Percentiles rank a stretch among this genome's conserved stretches.
Conservation (phyloP, 2,888 invertebrate genomes). For the Colletes collaris region DNA sequence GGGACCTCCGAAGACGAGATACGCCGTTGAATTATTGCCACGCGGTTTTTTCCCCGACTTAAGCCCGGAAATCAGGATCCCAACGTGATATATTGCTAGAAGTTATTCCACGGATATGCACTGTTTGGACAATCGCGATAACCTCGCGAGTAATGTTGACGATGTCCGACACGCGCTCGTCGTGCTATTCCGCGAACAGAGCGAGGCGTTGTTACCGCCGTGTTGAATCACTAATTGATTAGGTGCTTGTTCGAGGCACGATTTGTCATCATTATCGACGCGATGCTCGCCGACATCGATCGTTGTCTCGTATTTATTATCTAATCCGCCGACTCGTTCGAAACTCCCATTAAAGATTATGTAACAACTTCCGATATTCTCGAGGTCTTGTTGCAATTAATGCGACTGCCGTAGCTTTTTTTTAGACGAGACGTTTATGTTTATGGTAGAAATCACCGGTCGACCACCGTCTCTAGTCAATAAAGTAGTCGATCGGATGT, state of each 20-base stretch:
- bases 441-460: too few relatives aligned
- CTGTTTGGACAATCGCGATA: neutral
- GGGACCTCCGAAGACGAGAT: slow-evolving; percentile 31
- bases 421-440: too few relatives aligned
- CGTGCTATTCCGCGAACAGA: slow-evolving; percentile 1
- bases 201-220: slow-evolving; percentile 2
- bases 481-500: too few relatives aligned
- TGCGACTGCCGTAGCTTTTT: too few relatives aligned
- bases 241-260: slow-evolving; percentile 5
- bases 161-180: slow-evolving; percentile 17
- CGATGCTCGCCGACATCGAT: slow-evolving; percentile 1
- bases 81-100: neutral
- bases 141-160: neutral
- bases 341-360: neutral
- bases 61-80: slow-evolving; percentile 22
- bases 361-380: too few relatives aligned
- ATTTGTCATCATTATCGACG: slow-evolving; percentile 28
- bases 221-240: slow-evolving; percentile 26
- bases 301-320: slow-evolving; percentile 12
- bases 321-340: neutral
- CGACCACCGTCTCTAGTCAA: too few relatives aligned
- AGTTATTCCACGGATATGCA: neutral
- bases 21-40: slow-evolving; percentile 42
- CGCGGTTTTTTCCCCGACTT: neutral
- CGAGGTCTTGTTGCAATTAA: too few relatives aligned